phyloP scores from a whole-genome alignment of 1,140 invertebrate genomes.

The Caenorhabditis briggsae region DNA sequence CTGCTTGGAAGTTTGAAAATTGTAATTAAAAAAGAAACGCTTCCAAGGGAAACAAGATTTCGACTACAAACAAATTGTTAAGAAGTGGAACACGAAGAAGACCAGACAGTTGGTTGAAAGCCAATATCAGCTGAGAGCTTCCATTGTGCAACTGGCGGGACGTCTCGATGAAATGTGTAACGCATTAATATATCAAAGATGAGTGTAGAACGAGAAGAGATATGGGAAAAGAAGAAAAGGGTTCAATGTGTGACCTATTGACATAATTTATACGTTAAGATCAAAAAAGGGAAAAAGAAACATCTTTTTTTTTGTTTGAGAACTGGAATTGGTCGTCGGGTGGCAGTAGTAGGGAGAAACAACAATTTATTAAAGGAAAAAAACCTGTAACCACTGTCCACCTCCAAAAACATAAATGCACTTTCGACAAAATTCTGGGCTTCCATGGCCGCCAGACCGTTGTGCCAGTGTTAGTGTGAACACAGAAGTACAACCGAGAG shows the following conservation, averaged over 20 bases:
- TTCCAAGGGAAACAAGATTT: background rate
- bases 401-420: background rate
- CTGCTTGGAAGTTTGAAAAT: background rate
- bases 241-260: background rate
- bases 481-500: slow-evolving; percentile 40
- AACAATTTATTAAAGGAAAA: slow-evolving; percentile 15
- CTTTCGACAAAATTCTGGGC: background rate
- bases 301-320: background rate
- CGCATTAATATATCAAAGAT: slow-evolving; percentile 39
- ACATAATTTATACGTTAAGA: slow-evolving; percentile 1
- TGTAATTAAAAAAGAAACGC: background rate
- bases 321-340: background rate
- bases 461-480: slow-evolving; percentile 52
- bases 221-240: no score
- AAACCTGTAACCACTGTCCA: background rate
- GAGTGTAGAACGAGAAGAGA: background rate
- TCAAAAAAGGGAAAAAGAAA: background rate
- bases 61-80: background rate
- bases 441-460: slow-evolving; percentile 14
- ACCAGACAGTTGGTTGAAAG: slow-evolving; percentile 28
- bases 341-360: background rate
- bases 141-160: slow-evolving; percentile 24
- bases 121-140: background rate
- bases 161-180: background rate
- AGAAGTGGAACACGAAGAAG: background rate